phyloP scores from a whole-genome alignment of 2,888 invertebrate genomes.

The Carcina quercana region DNA sequence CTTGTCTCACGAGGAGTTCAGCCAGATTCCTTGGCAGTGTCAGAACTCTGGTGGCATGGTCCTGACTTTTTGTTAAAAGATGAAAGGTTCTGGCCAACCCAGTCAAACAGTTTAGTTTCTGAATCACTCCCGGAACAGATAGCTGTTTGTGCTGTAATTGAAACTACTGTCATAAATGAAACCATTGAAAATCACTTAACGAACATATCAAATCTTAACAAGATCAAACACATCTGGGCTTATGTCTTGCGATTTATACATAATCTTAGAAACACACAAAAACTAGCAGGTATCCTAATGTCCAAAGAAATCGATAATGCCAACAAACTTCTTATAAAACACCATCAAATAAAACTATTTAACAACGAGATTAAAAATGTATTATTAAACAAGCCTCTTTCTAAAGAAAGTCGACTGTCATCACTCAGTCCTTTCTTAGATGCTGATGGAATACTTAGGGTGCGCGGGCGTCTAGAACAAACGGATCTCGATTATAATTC shows the following conservation, averaged over 20 bases:
- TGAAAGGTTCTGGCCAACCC: slow-evolving; percentile 4
- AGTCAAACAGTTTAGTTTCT: neutral
- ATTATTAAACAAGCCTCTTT: slow-evolving; percentile 7
- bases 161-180: neutral
- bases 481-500: slow-evolving; percentile 16
- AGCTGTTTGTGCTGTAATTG: neutral
- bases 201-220: slow-evolving; percentile 11
- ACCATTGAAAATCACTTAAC: slow-evolving; percentile 8
- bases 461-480: slow-evolving; percentile 21
- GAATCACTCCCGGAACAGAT: slow-evolving; percentile 5
- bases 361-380: slow-evolving; percentile 16
- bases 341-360: slow-evolving; percentile 17
- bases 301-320: slow-evolving; percentile 9
- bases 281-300: neutral
- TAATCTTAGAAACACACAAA: slow-evolving; percentile 2
- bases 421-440: slow-evolving; percentile 20
- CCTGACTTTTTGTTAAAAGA: slow-evolving; percentile 7
- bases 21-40: neutral
- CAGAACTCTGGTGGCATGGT: slow-evolving; percentile 11
- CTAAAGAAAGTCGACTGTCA: slow-evolving; percentile 9
- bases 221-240: slow-evolving; percentile 11
- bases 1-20: slow-evolving; percentile 10
- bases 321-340: slow-evolving; percentile 11
- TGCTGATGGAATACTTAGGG: slow-evolving; percentile 16
- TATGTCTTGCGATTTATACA: slow-evolving; percentile 16